phyloP scores from a whole-genome alignment of 2,113 vertebrate species.

The Formicarius rufipectus region DNA sequence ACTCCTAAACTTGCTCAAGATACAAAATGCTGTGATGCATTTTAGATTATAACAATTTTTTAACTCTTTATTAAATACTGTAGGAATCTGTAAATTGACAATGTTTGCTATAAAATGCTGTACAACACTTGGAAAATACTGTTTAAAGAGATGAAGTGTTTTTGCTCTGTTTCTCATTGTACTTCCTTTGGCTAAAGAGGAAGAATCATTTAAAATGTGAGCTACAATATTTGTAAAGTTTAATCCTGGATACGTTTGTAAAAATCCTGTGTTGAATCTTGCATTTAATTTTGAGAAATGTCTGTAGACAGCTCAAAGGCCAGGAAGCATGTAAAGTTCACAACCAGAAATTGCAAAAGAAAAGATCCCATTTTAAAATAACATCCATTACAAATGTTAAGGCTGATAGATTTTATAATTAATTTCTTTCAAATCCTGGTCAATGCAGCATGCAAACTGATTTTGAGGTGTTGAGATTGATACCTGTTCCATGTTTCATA shows the following conservation, averaged over 20 bases:
- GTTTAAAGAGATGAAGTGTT: neutral
- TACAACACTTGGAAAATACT: neutral
- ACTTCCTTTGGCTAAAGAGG: neutral
- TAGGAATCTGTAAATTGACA: neutral
- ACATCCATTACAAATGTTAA: neutral
- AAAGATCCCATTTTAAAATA: neutral
- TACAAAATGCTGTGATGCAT: neutral
- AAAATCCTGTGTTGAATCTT: neutral
- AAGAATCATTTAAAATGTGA: neutral
- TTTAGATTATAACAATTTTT: neutral
- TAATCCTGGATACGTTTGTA: neutral
- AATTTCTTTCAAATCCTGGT: neutral
- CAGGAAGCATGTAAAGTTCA: neutral
- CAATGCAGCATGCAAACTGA: neutral
- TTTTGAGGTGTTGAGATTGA: neutral
- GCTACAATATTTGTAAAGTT: neutral
- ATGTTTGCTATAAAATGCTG: neutral
- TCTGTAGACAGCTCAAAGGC: neutral
- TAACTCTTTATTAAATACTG: neutral
- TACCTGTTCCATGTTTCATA: neutral
- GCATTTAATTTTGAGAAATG: neutral
- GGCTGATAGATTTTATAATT: neutral
- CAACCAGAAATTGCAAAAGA: neutral
- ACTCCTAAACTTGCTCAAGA: neutral
- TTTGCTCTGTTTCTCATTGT: neutral